Base-by-base conservation (phyloP, 1,140 invertebrate species). In the Calephelis virginiensis region DNA sequence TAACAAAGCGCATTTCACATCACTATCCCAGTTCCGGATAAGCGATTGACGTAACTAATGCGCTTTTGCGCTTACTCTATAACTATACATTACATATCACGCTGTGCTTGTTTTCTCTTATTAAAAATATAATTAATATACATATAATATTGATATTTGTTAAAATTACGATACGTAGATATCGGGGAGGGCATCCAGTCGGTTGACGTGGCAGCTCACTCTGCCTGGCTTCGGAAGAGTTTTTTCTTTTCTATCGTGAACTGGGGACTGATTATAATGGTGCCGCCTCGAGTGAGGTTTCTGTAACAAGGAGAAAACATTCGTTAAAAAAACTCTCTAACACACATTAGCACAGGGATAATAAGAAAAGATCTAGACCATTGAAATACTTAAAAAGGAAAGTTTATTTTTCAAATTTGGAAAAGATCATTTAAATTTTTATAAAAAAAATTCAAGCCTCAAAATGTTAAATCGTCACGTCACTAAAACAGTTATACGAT, bases 191-290 rank as follows among this genome's bases (percentile, higher is more conserved):
- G 84, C 86, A 84, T 82, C 85, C 84, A 82, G 82, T 85, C 84
- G 82, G 80, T 79, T 80, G 82, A 68, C 78, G 75, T 78, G 72
- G 64, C 73, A 68, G 63, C 77, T 82, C 81, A 92, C 68, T 91
- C 85, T 66, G 92, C 90, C 76, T 93, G 92, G 81, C 93, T 95
- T 83, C 96, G 92, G 93, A 97, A 97, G 56, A 97, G 92, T 89
- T 97, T 97, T 88, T 96, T 97, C 92, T 97, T 97, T 78, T 94
- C 95, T 88, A 97, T 91, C 70, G 93, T 94, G 91, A 96, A 97
- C 78, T 95, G 95, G 73, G 95, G 94, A 92, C 96, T 96, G 83
- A 97, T 95, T 86, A 97, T 94, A 79, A 97, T 95, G 67, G 96
- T 96, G 78, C 95, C 95, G 83, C 95, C 94, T 88, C 95, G 94